A percentile compares a stretch with the other conserved stretches of the same genome.
phyloP scores from a whole-genome alignment of 2,113 vertebrate genomes.

The Grammomys surdaster region DNA sequence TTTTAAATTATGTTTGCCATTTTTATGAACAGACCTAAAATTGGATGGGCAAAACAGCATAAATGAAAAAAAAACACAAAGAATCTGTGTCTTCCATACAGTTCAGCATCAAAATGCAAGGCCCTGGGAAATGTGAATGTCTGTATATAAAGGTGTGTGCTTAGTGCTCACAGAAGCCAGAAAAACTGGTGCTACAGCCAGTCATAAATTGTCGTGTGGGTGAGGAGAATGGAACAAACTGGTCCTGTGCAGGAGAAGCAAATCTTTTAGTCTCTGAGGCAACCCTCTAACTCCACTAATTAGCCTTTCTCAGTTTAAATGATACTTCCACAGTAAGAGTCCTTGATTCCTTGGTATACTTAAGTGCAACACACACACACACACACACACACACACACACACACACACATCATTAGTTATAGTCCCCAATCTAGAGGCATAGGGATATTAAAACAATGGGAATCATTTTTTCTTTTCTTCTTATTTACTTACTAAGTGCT shows the following conservation, averaged over 20 bases:
- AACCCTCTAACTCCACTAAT: background rate
- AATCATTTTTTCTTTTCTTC: background rate
- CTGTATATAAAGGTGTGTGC: background rate
- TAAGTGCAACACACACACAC: background rate
- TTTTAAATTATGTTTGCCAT: conserved; percentile 53
- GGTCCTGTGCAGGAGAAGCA: background rate
- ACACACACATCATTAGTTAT: background rate
- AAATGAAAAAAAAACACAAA: conserved; percentile 48
- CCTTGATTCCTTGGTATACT: background rate
- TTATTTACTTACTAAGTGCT: background rate
- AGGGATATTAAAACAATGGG: background rate
- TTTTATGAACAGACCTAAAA: conserved; percentile 59
- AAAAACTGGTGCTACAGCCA: background rate
- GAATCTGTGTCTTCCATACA: background rate
- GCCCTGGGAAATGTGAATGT: background rate
- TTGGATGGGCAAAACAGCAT: background rate
- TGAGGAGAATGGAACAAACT: background rate
- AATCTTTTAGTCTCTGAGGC: background rate
- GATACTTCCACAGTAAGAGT: background rate
- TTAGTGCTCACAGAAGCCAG: background rate
- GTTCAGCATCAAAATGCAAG: conserved; percentile 21
- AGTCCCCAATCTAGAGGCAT: background rate
- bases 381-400: background rate
- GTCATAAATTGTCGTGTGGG: background rate
- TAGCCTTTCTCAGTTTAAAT: background rate